These are phyloP conservation scores for Cathartes aura DNA, from an alignment of 2,113 vertebrate genomes.

Conservation along the genomic window DNA sequence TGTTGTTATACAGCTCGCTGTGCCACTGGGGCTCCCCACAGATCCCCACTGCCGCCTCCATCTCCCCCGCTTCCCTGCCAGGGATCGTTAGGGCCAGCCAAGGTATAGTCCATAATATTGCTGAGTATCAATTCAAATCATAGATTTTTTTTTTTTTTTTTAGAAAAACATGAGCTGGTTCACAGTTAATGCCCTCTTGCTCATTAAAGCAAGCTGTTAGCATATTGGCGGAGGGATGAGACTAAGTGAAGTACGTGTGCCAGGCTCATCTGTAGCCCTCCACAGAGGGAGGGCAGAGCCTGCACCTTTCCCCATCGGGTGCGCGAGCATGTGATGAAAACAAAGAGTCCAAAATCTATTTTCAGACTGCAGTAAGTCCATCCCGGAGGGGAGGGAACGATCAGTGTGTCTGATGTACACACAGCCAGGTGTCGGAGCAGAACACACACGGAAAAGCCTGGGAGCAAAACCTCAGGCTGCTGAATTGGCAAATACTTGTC, in stretches of 20 bases:
- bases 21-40: not conserved
- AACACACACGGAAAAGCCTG: not conserved
- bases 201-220: not conserved
- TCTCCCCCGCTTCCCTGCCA: not conserved
- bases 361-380: not conserved
- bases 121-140: not conserved
- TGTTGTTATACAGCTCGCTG: too few relatives aligned
- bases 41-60: not conserved
- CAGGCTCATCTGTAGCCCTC: not conserved
- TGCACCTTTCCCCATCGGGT: not conserved
- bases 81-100: not conserved
- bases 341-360: not conserved
- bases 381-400: not conserved
- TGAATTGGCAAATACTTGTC: not conserved
- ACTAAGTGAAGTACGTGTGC: accelerated
- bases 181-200: not conserved
- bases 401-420: not conserved
- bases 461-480: not conserved
- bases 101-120: too few relatives aligned
- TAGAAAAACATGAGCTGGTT: not conserved
- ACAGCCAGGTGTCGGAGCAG: too few relatives aligned
- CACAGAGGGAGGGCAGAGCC: not conserved
- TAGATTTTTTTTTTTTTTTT: not conserved
- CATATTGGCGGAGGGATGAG: not conserved
- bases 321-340: accelerated